These are phyloP conservation scores for Gallinago paraguaiae DNA, from an alignment of 2,113 vertebrate species.

Conservation along the genomic window DNA sequence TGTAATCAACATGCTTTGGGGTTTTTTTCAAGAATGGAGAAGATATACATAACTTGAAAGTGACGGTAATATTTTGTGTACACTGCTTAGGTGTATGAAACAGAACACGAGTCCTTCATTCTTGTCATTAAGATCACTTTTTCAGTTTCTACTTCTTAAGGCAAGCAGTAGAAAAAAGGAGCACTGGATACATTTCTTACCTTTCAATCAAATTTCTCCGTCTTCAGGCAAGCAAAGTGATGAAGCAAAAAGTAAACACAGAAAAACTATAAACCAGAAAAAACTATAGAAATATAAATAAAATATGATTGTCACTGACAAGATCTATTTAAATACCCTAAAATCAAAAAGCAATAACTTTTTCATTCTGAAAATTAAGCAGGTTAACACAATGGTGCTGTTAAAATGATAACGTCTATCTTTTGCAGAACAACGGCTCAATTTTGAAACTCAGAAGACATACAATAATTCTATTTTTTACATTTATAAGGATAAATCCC, in stretches of 20 bases:
- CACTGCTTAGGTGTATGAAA: not conserved
- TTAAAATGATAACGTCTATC: not conserved
- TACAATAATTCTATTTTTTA: not conserved
- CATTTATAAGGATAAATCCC: not conserved
- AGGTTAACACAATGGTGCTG: not conserved
- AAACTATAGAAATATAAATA: not conserved
- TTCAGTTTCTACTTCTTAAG: not conserved
- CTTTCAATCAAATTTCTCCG: not conserved
- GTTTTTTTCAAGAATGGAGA: not conserved
- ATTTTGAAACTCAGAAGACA: not conserved
- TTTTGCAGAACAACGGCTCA: not conserved
- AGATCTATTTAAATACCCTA: not conserved
- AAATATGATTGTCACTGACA: not conserved
- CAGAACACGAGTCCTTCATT: not conserved
- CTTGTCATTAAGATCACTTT: not conserved
- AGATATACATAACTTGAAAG: not conserved
- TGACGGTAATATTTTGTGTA: accelerated
- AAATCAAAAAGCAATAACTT: not conserved
- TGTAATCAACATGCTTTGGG: not conserved
- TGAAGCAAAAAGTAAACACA: not conserved
- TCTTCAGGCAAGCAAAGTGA: not conserved
- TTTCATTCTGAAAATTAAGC: not conserved
- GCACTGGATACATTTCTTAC: not conserved
- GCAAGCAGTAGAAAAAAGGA: not conserved
- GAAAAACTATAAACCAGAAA: not conserved